Evolutionary conservation across 2,888 invertebrate species (phyloP), one percentile per base, ranked within the genome.

Genomic region (Phragmatobia fuliginosa): DNA sequence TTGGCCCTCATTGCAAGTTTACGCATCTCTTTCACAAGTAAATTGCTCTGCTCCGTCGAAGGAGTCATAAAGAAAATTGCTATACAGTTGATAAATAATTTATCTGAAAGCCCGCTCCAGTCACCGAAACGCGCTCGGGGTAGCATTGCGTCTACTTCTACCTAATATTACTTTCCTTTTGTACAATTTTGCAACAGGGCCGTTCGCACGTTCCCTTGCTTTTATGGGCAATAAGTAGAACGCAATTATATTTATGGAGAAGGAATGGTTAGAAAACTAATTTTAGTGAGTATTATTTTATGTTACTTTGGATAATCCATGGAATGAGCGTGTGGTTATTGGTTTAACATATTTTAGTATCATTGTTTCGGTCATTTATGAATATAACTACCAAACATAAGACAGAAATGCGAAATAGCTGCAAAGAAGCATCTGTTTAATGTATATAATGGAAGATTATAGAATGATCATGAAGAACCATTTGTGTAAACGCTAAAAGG

Each of bases 41-140:
- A 94, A 95, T 95, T 94, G 94, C 94, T 93, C 91, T 90, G 92
- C 92, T 92, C 91, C 94, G 94, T 92, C 94, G 93, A 94, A 94
- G 94, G 94, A 94, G 94, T 94, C 94, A 94, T 95, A 95, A 95
- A 95, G 95, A 94, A 95, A 95, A 95, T 95, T 95, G 95, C 94
- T 93, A 94, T 94, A 94, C 94, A 94, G 94, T 95, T 95, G 94
- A 94, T 95, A 95, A 95, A 95, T 95, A 94, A 95, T 95, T 94
- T 94, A 95, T 95, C 93, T 94, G 92, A 94, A 92, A 94, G 94
- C 93, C 92, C 92, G 91, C 92, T 90, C 94, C 93, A 94, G 94
- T 95, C 94, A 94, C 94, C 93, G 92, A 92, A 92, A 93, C 92
- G 91, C 87, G 91, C 88, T 85, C 87, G 87, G 90, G 89, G 91